These are phyloP conservation scores for Pseudochaenichthys georgianus DNA, from an alignment of 2,797 vertebrate genomes.

Conservation along the genomic window DNA sequence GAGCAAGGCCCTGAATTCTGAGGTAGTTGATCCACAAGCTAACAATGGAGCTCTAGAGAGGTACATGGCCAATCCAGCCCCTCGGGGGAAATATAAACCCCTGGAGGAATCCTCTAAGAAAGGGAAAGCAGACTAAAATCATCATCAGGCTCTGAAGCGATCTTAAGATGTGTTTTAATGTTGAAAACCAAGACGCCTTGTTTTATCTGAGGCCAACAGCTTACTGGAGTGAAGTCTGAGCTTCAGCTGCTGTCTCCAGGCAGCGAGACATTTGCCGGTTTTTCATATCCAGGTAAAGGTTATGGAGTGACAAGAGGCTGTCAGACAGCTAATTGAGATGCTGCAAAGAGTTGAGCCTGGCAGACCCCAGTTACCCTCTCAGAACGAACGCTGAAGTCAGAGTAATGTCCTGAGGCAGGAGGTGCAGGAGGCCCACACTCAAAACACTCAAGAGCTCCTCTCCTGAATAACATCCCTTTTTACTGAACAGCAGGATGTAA, in stretches of 20 bases:
- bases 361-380: conserved; percentile 3
- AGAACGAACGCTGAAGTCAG: conserved; percentile 17
- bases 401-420: conserved; percentile 30
- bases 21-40: conserved; percentile 26
- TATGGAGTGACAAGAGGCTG: conserved; percentile 27
- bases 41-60: conserved; percentile 31
- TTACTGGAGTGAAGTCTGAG: conserved; percentile 5
- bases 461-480: conserved; percentile 5
- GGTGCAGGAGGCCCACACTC: conserved; percentile 36
- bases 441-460: conserved; percentile 5
- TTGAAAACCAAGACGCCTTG: background rate
- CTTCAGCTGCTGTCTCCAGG: conserved; percentile 13
- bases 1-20: conserved; percentile 1
- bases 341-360: background rate
- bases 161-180: conserved; percentile 1
- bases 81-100: conserved; percentile 8
- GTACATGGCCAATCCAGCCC: conserved; percentile 16
- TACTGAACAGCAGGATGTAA: conserved; percentile 23
- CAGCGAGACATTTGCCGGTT: background rate
- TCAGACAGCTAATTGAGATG: conserved; percentile 41
- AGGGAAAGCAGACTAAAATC: conserved; percentile 12
- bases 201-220: conserved; percentile 8
- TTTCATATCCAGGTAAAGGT: conserved; percentile 36
- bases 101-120: conserved; percentile 12
- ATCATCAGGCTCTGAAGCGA: conserved; percentile 4